phyloP scores from a whole-genome alignment of 2,113 vertebrate species.

The Poecile atricapillus region DNA sequence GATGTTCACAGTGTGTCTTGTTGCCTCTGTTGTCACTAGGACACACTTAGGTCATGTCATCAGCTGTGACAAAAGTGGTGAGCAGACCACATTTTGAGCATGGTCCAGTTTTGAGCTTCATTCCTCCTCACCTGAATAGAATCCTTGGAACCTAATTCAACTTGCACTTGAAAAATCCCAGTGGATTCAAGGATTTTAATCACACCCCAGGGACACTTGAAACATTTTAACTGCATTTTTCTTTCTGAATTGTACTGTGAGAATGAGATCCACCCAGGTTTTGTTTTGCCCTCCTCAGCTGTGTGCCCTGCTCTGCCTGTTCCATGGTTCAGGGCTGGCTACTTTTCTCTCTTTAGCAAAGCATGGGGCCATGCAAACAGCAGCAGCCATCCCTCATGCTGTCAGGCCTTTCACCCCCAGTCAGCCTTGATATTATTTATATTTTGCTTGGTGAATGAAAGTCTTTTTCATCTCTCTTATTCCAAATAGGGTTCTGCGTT shows the following conservation, averaged over 20 bases:
- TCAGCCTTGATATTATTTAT: not conserved
- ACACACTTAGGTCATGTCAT: not conserved
- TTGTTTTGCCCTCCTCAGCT: not conserved
- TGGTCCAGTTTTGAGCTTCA: not conserved
- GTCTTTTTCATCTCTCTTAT: not conserved
- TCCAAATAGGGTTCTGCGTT: not conserved
- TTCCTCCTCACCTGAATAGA: not conserved
- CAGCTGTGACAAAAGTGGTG: not conserved
- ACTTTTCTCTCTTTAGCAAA: not conserved
- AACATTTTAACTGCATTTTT: not conserved
- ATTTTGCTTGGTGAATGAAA: not conserved
- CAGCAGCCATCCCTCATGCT: not conserved
- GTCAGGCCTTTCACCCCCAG: not conserved
- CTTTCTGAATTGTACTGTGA: not conserved
- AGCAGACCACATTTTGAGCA: not conserved
- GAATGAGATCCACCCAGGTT: not conserved
- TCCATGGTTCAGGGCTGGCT: not conserved
- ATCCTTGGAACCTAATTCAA: not conserved
- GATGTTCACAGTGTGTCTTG: not conserved
- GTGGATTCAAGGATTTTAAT: not conserved
- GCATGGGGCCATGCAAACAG: not conserved
- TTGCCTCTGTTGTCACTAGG: not conserved
- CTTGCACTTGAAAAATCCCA: not conserved
- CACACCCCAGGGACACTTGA: fast-evolving
- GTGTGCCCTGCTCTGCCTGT: not conserved